phyloP scores from a whole-genome alignment of 2,797 vertebrate species.

The Mastacembelus armatus region DNA sequence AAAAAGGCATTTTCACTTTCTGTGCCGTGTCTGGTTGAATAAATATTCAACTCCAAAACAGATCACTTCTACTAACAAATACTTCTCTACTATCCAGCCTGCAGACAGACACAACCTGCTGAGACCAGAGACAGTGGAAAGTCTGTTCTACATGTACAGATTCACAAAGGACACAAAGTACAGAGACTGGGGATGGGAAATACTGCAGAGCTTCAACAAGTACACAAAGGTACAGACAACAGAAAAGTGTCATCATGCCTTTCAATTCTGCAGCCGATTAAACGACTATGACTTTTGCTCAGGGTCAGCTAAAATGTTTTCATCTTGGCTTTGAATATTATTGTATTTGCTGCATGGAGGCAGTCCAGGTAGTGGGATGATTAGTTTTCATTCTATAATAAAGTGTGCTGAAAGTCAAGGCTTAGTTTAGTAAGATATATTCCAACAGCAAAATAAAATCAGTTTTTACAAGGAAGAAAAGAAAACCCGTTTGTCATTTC shows the following conservation, averaged over 20 bases:
- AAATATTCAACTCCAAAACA: neutral
- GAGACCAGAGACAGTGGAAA: slow-evolving; percentile 95
- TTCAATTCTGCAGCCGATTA: neutral
- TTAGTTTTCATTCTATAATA: neutral
- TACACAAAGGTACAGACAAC: slow-evolving; percentile 86
- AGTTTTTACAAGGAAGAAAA: neutral
- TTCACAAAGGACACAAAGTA: slow-evolving; percentile 92
- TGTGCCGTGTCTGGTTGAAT: neutral
- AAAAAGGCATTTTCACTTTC: slow-evolving; percentile 12
- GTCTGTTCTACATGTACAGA: slow-evolving; percentile 95
- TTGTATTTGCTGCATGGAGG: neutral
- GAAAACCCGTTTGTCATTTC: neutral
- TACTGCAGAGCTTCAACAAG: slow-evolving; percentile 93
- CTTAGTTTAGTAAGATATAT: neutral
- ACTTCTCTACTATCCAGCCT: slow-evolving; percentile 78
- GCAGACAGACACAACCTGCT: slow-evolving; percentile 96
- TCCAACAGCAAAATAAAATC: neutral
- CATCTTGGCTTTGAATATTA: neutral
- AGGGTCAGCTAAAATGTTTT: neutral
- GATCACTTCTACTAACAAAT: neutral
- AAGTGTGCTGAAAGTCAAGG: neutral
- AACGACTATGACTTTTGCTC: neutral
- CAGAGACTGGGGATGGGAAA: slow-evolving; percentile 97
- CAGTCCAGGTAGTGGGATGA: too few relatives aligned
- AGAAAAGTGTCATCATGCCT: neutral